Evolutionary conservation across 2,797 vertebrate genomes (phyloP), one percentile per base, ranked within the genome.

Genomic region (Ispidina lecontei): DNA sequence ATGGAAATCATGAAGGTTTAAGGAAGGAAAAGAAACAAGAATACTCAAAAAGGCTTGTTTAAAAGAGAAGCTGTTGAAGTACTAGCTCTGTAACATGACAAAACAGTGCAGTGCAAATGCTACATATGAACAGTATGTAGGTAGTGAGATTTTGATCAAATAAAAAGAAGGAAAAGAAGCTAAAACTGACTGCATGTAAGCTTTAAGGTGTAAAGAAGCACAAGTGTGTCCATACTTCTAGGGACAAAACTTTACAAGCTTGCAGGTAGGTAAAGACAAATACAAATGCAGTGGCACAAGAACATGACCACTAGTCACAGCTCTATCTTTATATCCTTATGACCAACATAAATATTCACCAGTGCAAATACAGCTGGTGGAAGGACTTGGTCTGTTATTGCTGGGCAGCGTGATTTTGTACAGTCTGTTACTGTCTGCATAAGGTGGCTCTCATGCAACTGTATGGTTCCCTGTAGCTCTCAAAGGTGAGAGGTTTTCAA

Each of bases 391-490:
- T 84, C 46, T 87, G 19, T 31, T 44, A 19, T 9, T 63, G 14
- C 31, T 77, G 51, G 37, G 43, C 18, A 70, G 31, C 18, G 9
- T 59, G 14, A 23, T 31, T 59, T 71, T 46, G 23, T 10, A 19
- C 17, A 28, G 31, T 14, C 46, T 75, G 17, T 31, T 16, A 7
- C 72, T 79, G 41, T 29, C 44, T 43, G 28, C 52, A 13, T 37
- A n/a, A 59, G 14, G 25, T 22, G 54, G 39, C 20, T 73, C 2
- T 86, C 12, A 26, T 9, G 8, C 20, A 69, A 20, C 22, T 44
- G 0, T 41, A 17, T 75, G 12, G 11, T 17, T 69, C n/a, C 21
- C 13, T 3, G 2, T 12, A 52, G 29, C 6, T 65, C 10, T 56
- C n/a, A 58, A 75, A 62, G 6, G 7, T 43, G 28, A 54, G 28